Conservation (phyloP, 2,888 invertebrate species). For the Tenthredo amoena region DNA sequence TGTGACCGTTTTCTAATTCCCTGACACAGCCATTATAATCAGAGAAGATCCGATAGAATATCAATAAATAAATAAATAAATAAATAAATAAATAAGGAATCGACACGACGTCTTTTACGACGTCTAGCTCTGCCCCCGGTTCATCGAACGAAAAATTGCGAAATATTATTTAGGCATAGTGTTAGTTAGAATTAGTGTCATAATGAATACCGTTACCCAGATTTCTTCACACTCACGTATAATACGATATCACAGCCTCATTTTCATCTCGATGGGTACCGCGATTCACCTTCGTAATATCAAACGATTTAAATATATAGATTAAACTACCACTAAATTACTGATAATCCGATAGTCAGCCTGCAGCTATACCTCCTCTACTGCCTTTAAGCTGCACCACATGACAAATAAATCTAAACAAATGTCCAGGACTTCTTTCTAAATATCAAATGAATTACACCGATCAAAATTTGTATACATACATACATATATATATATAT, state of each 20-base stretch:
- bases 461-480: neutral
- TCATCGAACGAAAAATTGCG: conserved; percentile 53
- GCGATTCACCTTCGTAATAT: neutral
- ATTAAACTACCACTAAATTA: conserved; percentile 21
- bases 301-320: neutral
- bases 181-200: conserved; percentile 49
- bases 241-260: neutral
- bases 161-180: conserved; percentile 6
- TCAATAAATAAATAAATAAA: conserved; percentile 56
- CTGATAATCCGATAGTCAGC: neutral
- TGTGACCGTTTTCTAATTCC: conserved; percentile 69
- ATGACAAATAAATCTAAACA: neutral
- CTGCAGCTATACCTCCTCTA: neutral
- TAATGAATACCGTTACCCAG: conserved; percentile 48
- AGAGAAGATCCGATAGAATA: conserved; percentile 57
- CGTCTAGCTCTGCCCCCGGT: conserved; percentile 8
- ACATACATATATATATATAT: neutral
- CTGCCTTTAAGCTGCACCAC: neutral
- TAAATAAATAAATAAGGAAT: conserved; percentile 67
- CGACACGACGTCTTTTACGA: conserved; percentile 69
- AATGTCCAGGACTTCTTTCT: neutral
- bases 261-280: neutral
- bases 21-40: conserved; percentile 5
- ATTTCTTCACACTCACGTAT: neutral
- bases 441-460: neutral